phyloP scores from a whole-genome alignment of 1,140 invertebrate genomes.

The Aphelenchoides fujianensis region DNA sequence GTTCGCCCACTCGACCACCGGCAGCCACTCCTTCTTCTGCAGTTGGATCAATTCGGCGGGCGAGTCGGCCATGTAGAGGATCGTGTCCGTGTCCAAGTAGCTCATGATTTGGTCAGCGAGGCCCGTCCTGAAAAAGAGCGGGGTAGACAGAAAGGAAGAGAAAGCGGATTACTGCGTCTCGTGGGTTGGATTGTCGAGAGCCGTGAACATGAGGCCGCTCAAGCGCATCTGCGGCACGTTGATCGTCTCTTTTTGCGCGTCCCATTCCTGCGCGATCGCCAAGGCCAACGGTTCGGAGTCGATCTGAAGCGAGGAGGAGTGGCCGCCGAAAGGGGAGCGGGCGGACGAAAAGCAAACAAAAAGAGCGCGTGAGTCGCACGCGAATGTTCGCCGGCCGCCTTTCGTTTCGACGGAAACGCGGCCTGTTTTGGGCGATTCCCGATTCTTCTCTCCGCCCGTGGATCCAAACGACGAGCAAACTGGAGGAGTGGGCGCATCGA shows the following conservation, averaged over 20 bases:
- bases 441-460: too few species aligned
- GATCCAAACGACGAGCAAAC: neutral
- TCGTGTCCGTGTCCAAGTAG: conserved; percentile 83
- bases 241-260: conserved; percentile 77
- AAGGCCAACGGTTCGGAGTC: conserved; percentile 79
- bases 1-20: conserved; percentile 82
- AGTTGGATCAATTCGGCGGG: conserved; percentile 73
- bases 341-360: neutral
- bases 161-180: conserved; percentile 65
- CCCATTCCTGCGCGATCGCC: conserved; percentile 86
- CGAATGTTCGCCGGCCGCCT: too few species aligned
- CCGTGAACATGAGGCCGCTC: conserved; percentile 81
- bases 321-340: neutral
- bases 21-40: conserved; percentile 80
- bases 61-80: conserved; percentile 72
- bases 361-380: neutral
- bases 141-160: neutral
- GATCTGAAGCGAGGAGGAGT: conserved; percentile 37
- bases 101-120: conserved; percentile 76
- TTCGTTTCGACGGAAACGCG: too few species aligned
- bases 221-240: conserved; percentile 69
- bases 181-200: conserved; percentile 83
- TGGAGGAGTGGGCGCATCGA: neutral
- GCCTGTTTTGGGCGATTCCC: too few species aligned
- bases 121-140: conserved; percentile 66